Evolutionary conservation across 1,140 invertebrate species (phyloP), one percentile per base, ranked within the genome.

Genomic region (Eufriesea mexicana): DNA sequence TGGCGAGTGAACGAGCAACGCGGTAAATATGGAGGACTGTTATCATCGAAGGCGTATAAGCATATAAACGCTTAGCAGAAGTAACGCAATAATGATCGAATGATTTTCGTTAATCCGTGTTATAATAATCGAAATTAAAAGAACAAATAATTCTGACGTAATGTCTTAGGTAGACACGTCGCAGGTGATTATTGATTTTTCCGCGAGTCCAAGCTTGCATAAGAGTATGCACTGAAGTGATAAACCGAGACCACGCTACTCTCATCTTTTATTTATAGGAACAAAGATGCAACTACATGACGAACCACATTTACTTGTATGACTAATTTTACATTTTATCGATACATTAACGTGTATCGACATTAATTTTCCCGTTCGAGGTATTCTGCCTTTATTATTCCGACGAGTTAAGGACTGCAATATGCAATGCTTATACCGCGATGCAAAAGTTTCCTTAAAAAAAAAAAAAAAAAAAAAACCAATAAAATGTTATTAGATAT

Each of bases 101-200:
- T 4, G 14, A 64, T n/a, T 16, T 6, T 25, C 18, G 20, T 66
- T 20, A 49, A 47, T 28, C 16, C 23, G 10, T 23, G 35, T 25
- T n/a, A 8, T 0, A 42, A 74, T 0, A 68, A 10, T 23, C 7
- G 4, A 77, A 77, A 28, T 28, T 20, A 47, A 83, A 61, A 59
- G 4, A 20, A 54, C 12, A 25, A 45, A 62, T 18, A 20, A 28
- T 55, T 71, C 55, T 78, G 75, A 70, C 75, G 57, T 47, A 62
- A 70, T 54, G 67, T 47, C 68, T 78, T 74, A 70, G 59, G 59
- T 4, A 67, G 67, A 54, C 42, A 88, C 62, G 78, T 74, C 51
- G 79, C 83, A 86, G 84, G 84, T 88, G 72, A 88, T 89, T 89
- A 89, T 89, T 89, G 87, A 89, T 89, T 89, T 91, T 86, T 62